Conservation (phyloP, 2,113 vertebrate genomes). For the Poecile atricapillus region DNA sequence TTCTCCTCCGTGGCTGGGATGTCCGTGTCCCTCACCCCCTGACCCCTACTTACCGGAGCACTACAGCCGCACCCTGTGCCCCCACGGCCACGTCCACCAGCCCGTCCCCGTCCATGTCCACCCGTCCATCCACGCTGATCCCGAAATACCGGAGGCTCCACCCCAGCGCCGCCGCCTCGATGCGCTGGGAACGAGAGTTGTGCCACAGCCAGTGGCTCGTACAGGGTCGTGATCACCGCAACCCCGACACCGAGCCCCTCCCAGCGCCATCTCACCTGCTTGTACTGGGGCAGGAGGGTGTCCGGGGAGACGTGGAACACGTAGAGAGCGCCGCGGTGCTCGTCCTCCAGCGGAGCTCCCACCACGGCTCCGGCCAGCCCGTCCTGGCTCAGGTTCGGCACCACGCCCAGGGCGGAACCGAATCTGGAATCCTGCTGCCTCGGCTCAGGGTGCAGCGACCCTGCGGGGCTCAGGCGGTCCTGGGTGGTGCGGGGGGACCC, state of each 20-base stretch:
- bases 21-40: background rate
- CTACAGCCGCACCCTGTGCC: conserved; percentile 84
- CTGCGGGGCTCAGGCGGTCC: conserved; percentile 76
- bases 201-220: rapidly evolving
- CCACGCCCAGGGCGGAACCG: conserved; percentile 82
- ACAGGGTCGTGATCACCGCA: rapidly evolving
- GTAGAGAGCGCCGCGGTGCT: conserved; percentile 88
- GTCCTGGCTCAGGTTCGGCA: conserved; percentile 90
- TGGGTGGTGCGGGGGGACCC: background rate
- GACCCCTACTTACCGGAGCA: conserved; percentile 79
- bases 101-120: conserved; percentile 87
- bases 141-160: conserved; percentile 87
- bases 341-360: conserved; percentile 91
- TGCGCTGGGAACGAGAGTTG: conserved; percentile 70
- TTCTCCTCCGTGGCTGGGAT: too few species aligned
- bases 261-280: conserved; percentile 72
- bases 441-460: conserved; percentile 76
- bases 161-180: conserved; percentile 77
- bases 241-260: background rate
- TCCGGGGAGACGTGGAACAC: conserved; percentile 81
- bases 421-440: conserved; percentile 87
- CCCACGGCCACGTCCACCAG: conserved; percentile 91
- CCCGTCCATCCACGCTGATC: conserved; percentile 83
- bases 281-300: conserved; percentile 74
- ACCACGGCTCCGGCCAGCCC: conserved; percentile 81